Base-by-base conservation (phyloP, 2,797 vertebrate species). In the Poecilia gillii region DNA sequence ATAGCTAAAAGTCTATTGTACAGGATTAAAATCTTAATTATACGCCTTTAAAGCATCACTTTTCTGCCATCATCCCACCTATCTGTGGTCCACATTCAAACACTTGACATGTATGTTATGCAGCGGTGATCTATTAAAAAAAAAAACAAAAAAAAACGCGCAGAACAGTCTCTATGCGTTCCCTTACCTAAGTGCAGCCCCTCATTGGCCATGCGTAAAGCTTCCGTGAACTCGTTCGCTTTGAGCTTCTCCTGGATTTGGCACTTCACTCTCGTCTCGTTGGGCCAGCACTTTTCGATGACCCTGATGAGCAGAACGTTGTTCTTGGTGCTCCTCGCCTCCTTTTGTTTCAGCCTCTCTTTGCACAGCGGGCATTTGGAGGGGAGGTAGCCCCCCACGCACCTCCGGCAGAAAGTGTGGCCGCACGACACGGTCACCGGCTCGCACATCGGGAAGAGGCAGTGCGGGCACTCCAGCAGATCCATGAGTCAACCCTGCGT, bases 351-450 rank as follows among this genome's bases (percentile, higher is more conserved):
- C 23, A 97, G 59, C 73, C 90, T 90, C 45, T 96, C 95, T 47
- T 90, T 94, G 92, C 97, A 98, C 6, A 91, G 70, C 14, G 94
- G 95, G 79, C 97, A 98, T 81, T 88, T 94, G 72, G 94, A 53
- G 39, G 93, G 95, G 18, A 94, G 87, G 87, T 79, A 87, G 23
- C 82, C 87, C 14, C 85, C 91, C 18, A 95, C 90, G 89, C 97
- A 98, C 13, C 95, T 84, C 76, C 95, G 94, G 91, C 97, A 98
- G 83, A 97, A 96, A 11, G 97, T 95, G 91, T 98, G 97, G 0
- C 97, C 97, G 91, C 97, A 98, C 4, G 93, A 88, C 87, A 96
- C 84, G n/a, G 97, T 97, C 86, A 97, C 95, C 55, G 97, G 97
- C 81, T 97, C 96, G 89, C 93, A 94, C 88, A 98, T 95, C 4